A percentile compares a stretch with the other conserved stretches of the same genome.
phyloP scores from a whole-genome alignment of 1,140 invertebrate genomes.

The Armadillidium nasatum region DNA sequence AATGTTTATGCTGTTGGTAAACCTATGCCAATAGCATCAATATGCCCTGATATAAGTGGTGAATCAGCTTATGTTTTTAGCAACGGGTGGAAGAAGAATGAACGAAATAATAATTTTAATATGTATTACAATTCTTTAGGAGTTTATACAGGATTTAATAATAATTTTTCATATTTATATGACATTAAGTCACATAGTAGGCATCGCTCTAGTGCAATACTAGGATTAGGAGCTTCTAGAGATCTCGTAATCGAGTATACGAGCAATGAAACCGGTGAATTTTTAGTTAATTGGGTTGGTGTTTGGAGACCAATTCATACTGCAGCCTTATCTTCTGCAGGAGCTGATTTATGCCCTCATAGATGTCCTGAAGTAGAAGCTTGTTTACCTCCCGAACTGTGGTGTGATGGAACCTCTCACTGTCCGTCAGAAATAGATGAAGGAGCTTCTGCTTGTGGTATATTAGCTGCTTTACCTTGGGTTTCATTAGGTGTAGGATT shows the following conservation, averaged over 20 bases:
- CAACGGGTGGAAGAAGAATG: constrained; percentile 36
- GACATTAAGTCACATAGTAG: neutral
- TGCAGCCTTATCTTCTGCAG: constrained; percentile 39
- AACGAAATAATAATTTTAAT: neutral
- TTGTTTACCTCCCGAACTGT: constrained; percentile 58
- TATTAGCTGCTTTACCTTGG: constrained; percentile 41
- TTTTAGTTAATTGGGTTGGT: constrained; percentile 40
- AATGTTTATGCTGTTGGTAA: constrained; percentile 42
- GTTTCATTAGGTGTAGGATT: constrained; percentile 36
- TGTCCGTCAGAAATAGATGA: constrained; percentile 46
- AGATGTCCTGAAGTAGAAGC: constrained; percentile 51
- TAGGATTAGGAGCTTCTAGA: neutral
- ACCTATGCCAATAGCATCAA: constrained; percentile 40
- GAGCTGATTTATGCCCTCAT: constrained; percentile 41
- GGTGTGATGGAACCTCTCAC: constrained; percentile 51
- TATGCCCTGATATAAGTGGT: constrained; percentile 32
- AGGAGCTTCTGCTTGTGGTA: constrained; percentile 40
- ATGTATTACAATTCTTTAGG: neutral
- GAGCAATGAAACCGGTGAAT: constrained; percentile 31
- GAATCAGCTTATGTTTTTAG: constrained; percentile 38
- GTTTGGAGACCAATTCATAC: constrained; percentile 44
- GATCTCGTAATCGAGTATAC: constrained; percentile 41
- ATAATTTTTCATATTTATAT: constrained; percentile 12
- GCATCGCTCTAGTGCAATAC: neutral
- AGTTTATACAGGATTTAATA: neutral